A percentile compares a stretch with the other conserved stretches of the same genome.
These are phyloP conservation scores for Drosophila fungiperda DNA, from an alignment of 2,888 invertebrate genomes.

Conservation along the genomic window DNA sequence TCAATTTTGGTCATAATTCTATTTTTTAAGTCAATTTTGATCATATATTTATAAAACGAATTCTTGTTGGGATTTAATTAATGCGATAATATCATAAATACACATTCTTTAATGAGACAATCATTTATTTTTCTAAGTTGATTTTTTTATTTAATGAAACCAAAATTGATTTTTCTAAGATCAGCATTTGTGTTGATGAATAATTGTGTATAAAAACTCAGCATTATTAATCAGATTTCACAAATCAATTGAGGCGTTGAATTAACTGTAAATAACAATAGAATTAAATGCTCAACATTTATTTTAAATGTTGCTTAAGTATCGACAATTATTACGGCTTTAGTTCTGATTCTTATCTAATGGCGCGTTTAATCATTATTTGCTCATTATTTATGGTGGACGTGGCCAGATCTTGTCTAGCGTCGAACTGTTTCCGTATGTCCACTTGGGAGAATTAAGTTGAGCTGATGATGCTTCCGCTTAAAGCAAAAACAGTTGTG, in stretches of 20 bases:
- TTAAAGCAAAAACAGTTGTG: conserved; percentile 59
- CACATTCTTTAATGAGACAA: neutral
- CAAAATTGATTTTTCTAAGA: neutral
- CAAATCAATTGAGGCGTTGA: conserved; percentile 7
- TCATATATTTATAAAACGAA: neutral
- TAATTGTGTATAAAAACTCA: neutral
- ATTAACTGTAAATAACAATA: conserved; percentile 27
- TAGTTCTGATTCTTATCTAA: conserved; percentile 71
- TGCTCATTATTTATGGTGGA: conserved; percentile 71
- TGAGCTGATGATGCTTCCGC: conserved; percentile 65
- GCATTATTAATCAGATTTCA: neutral
- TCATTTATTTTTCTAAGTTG: neutral
- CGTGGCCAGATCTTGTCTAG: conserved; percentile 16
- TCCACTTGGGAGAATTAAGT: conserved; percentile 48
- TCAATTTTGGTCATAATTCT: neutral
- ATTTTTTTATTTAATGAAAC: neutral
- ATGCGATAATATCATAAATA: neutral
- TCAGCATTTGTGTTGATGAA: neutral
- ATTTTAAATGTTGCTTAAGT: conserved; percentile 57
- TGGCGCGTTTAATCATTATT: conserved; percentile 73
- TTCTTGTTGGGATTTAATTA: neutral
- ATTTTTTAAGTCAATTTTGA: neutral
- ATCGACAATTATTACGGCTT: conserved; percentile 64
- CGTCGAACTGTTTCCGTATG: conserved; percentile 44
- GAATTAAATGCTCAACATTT: conserved; percentile 46